Evolutionary conservation across 2,113 vertebrate genomes (phyloP).

Genomic region (Seriola rivoliana): DNA sequence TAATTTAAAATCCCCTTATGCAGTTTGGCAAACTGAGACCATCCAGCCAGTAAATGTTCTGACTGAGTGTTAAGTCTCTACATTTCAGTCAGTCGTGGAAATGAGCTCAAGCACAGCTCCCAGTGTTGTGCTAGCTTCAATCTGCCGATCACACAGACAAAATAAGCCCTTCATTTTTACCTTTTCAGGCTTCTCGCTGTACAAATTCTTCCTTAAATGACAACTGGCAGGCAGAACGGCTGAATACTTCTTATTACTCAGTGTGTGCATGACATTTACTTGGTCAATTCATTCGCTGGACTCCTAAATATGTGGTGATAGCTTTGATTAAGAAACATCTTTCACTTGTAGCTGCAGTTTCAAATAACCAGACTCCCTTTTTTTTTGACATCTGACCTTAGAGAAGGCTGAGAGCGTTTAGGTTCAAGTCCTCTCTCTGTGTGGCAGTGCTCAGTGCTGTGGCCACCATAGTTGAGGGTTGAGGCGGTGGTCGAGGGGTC

Average conservation of each 20-base stretch:
- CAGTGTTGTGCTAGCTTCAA: conserved; percentile 36
- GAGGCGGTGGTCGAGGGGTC: conserved; percentile 61
- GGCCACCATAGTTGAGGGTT: conserved; percentile 73
- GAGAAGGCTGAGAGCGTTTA: conserved; percentile 28
- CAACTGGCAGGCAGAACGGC: conserved; percentile 50
- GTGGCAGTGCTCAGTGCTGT: conserved; percentile 58
- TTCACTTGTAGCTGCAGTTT: conserved; percentile 30
- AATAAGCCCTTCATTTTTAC: conserved; percentile 60
- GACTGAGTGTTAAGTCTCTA: conserved; percentile 75
- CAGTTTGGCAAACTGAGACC: conserved; percentile 73
- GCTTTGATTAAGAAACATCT: conserved; percentile 64
- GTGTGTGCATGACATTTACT: conserved; percentile 35
- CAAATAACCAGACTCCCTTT: conserved; percentile 41
- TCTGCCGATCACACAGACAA: conserved; percentile 48
- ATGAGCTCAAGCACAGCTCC: conserved; percentile 61
- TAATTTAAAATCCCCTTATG: conserved; percentile 75
- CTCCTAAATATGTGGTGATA: conserved; percentile 50
- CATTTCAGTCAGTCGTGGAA: conserved; percentile 71
- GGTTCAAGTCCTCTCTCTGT: conserved; percentile 73
- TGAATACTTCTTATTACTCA: conserved; percentile 30
- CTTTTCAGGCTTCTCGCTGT: conserved; percentile 34
- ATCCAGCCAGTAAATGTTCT: conserved; percentile 79
- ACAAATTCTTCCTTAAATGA: conserved; percentile 56
- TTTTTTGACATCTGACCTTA: conserved; percentile 63
- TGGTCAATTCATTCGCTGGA: conserved; percentile 31